Evolutionary conservation across 2,888 invertebrate species (phyloP).

Genomic region (Stenotaenia linearis): DNA sequence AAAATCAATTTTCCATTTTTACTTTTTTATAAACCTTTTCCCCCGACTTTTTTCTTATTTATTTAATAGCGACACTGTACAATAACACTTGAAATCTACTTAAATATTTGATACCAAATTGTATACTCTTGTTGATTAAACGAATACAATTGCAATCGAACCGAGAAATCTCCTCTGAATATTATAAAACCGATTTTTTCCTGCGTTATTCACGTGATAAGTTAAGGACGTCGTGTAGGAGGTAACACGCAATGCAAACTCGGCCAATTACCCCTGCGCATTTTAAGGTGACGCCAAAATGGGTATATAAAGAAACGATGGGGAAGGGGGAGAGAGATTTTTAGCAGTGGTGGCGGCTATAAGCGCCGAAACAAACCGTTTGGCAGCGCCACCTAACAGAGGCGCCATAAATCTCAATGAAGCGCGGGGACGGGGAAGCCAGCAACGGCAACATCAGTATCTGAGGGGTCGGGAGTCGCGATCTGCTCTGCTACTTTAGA

Average conservation of each 20-base stretch:
- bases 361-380: slow-evolving; percentile 21
- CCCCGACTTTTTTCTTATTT: background rate
- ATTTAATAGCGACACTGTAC: background rate
- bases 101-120: slow-evolving; percentile 4
- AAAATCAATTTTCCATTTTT: slow-evolving; percentile 1
- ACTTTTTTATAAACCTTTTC: background rate
- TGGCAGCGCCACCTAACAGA: slow-evolving; percentile 26
- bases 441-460: slow-evolving; percentile 20
- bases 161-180: background rate
- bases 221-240: background rate
- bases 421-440: background rate
- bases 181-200: background rate
- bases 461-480: slow-evolving; percentile 21
- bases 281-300: slow-evolving; percentile 15
- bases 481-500: slow-evolving; percentile 26
- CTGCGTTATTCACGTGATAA: background rate
- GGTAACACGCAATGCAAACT: slow-evolving; percentile 15
- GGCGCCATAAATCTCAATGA: slow-evolving; percentile 26
- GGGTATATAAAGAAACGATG: background rate
- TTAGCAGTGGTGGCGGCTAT: background rate
- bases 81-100: background rate
- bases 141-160: background rate
- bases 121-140: background rate
- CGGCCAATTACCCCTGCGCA: slow-evolving; percentile 22
- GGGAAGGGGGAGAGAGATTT: background rate